phyloP scores from a whole-genome alignment of 2,113 vertebrate species.

The Pardalotus punctatus region DNA sequence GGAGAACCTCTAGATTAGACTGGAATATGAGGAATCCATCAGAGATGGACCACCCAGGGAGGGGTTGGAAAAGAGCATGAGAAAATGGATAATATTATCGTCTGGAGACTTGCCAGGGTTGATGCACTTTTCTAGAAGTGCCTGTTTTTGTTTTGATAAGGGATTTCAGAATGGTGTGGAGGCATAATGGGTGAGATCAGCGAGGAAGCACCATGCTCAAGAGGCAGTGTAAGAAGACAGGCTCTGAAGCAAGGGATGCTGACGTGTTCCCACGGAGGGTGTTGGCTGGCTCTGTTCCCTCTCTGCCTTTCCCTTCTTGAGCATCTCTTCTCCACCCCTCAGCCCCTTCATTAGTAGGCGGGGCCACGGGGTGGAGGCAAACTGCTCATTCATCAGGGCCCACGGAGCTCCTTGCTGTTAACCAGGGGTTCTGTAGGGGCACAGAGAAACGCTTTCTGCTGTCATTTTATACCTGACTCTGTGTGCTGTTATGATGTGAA shows the following conservation, averaged over 20 bases:
- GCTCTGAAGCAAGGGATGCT: neutral
- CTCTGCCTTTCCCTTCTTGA: neutral
- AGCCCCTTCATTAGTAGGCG: neutral
- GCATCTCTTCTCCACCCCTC: neutral
- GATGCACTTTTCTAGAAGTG: neutral
- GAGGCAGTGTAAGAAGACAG: neutral
- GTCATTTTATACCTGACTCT: neutral
- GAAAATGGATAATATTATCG: slow-evolving; percentile 1
- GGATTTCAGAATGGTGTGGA: neutral
- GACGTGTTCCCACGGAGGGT: neutral
- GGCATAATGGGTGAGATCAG: neutral
- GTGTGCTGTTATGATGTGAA: neutral
- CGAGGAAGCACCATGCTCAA: neutral
- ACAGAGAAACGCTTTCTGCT: accelerated
- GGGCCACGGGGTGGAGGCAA: accelerated
- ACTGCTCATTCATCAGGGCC: neutral
- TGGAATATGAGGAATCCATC: neutral
- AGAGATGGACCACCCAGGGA: slow-evolving; percentile 6
- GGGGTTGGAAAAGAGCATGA: slow-evolving; percentile 3
- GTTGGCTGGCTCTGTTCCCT: neutral
- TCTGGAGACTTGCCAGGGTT: neutral
- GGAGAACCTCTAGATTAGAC: neutral
- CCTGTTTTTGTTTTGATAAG: slow-evolving; percentile 42
- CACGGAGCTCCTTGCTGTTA: neutral
- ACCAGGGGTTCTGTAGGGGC: neutral